phyloP scores from a whole-genome alignment of 2,888 invertebrate species.

The Nephrotoma flavescens region DNA sequence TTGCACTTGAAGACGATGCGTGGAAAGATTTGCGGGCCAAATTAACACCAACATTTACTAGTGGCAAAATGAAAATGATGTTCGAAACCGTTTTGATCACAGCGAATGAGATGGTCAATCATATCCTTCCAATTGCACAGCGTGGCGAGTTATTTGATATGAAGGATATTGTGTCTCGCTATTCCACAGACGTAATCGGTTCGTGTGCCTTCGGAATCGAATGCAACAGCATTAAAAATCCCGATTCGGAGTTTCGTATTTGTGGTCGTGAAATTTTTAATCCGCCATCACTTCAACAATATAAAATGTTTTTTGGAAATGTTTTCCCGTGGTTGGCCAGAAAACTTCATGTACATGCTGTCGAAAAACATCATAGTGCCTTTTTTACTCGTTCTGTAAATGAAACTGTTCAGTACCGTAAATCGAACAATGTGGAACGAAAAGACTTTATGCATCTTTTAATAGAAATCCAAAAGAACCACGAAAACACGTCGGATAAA shows the following conservation, averaged over 20 bases:
- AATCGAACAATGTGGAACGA: conserved; percentile 7
- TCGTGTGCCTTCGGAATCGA: conserved; percentile 28
- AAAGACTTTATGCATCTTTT: conserved; percentile 19
- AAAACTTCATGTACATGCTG: neutral
- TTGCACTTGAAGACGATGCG: conserved; percentile 25
- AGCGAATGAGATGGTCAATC: conserved; percentile 1
- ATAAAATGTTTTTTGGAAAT: neutral
- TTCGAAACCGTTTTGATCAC: conserved; percentile 25
- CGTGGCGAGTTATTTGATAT: conserved; percentile 21
- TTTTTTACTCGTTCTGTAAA: neutral
- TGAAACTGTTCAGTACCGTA: neutral
- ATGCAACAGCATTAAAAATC: conserved; percentile 22
- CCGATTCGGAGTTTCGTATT: conserved; percentile 19
- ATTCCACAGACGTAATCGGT: conserved; percentile 32
- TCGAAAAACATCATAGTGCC: neutral
- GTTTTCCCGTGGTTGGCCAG: neutral
- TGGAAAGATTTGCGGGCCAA: conserved; percentile 34
- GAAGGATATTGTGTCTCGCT: conserved; percentile 24
- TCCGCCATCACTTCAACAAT: neutral
- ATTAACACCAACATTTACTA: conserved; percentile 34
- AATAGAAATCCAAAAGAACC: neutral
- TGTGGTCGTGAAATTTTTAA: conserved; percentile 25
- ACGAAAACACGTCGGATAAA: conserved; percentile 8
- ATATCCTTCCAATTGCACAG: neutral
- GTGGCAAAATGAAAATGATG: conserved; percentile 36